Percentiles rank a stretch among this genome's conserved stretches.
These are phyloP conservation scores for Diadegma fenestrale DNA, from an alignment of 2,888 invertebrate species.

Conservation along the genomic window DNA sequence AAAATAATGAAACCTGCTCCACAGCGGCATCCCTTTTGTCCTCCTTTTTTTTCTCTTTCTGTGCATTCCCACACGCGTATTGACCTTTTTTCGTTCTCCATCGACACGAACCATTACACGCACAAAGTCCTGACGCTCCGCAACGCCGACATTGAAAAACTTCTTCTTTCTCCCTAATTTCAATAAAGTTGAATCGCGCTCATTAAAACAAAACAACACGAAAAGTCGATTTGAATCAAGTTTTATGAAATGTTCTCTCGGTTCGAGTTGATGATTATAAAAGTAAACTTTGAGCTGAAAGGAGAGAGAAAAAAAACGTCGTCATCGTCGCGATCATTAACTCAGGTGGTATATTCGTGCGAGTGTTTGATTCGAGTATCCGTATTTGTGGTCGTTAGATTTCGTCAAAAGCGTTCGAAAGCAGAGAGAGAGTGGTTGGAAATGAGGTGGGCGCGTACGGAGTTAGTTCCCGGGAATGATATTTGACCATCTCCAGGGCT, in stretches of 20 bases:
- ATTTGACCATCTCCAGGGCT: conserved; percentile 63
- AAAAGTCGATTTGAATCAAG: neutral
- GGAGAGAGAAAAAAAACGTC: neutral
- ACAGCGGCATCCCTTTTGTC: too few species aligned
- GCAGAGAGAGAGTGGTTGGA: conserved; percentile 28
- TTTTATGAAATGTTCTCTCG: neutral
- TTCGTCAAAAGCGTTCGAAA: conserved; percentile 38
- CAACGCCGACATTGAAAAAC: too few species aligned
- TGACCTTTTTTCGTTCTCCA: too few species aligned
- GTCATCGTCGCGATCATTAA: neutral
- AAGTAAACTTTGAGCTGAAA: neutral
- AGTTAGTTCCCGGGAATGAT: conserved; percentile 63
- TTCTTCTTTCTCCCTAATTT: too few species aligned
- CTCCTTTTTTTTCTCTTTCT: too few species aligned
- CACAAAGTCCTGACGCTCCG: too few species aligned
- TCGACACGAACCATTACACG: too few species aligned
- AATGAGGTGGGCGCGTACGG: conserved; percentile 47
- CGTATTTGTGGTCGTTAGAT: conserved; percentile 36
- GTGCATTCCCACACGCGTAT: too few species aligned
- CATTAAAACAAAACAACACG: too few species aligned
- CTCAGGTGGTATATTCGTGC: conserved; percentile 21
- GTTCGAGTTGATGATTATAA: neutral
- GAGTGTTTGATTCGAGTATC: neutral
- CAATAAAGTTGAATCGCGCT: too few species aligned
- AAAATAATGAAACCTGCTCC: too few species aligned